Conservation (phyloP, 1,140 invertebrate species). For the Elysia chlorotica region DNA sequence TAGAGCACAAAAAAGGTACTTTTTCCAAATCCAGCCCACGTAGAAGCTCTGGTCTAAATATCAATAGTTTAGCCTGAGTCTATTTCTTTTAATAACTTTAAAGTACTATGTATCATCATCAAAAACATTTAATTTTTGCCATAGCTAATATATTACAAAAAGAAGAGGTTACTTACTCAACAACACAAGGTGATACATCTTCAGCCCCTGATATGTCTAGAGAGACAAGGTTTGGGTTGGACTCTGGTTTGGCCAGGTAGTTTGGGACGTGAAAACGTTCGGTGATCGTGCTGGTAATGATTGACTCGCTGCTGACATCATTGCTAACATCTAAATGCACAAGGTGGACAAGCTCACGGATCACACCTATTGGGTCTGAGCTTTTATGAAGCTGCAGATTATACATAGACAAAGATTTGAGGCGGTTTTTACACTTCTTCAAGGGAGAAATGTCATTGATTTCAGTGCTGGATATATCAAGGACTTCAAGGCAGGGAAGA, state of each 20-base stretch:
- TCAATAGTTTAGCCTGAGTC: no score
- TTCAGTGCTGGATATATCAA: constrained; percentile 75
- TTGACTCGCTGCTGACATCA: constrained; percentile 60
- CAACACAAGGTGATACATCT: constrained; percentile 65
- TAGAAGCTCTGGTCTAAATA: no score
- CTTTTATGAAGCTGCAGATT: constrained; percentile 67
- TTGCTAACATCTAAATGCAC: constrained; percentile 73
- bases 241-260: constrained; percentile 64
- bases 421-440: constrained; percentile 68
- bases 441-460: constrained; percentile 74
- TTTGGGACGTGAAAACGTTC: constrained; percentile 63
- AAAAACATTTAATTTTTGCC: background rate
- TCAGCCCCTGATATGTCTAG: constrained; percentile 75
- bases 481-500: constrained; percentile 70
- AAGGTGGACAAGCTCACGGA: constrained; percentile 69
- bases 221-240: constrained; percentile 69
- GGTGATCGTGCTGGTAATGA: constrained; percentile 61
- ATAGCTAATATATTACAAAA: background rate
- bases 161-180: constrained; percentile 12
- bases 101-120: background rate
- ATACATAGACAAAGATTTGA: constrained; percentile 72
- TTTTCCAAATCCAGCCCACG: no score
- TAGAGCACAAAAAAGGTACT: no score
- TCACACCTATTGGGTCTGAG: constrained; percentile 64
- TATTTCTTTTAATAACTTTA: no score